Base-by-base conservation (phyloP, 2,113 vertebrate genomes). In the Labrus mixtus region DNA sequence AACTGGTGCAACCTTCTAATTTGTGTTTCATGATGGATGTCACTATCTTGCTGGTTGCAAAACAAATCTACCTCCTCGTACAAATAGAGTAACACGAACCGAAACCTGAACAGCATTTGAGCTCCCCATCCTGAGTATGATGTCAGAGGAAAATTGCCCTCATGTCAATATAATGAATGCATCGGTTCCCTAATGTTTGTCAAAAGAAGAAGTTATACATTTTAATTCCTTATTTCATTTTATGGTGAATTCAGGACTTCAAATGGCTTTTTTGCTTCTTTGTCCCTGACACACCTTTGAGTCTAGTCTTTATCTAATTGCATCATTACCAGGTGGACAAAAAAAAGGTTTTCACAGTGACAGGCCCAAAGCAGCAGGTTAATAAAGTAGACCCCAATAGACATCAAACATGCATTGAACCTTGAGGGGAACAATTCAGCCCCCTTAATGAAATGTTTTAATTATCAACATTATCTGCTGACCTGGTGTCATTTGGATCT, bases 381-480 rank as follows among this genome's bases (percentile, higher is more conserved):
- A 91, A 90, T 88, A 90, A 87, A 86, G 61, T 25, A 46, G 53
- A 83, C 29, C 73, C 75, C 62, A 58, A 57, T 39, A 75, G 81
- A 81, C 78, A 73, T 69, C 73, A 73, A 74, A 67, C 45, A 68
- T 61, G 64, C 66, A 82, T 66, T 78, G 69, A 86, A 87, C 33
- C 89, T 73, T 68, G 63, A 63, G 74, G 74, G 65, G 77, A 76
- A 68, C 70, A 64, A 82, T 62, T 73, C 57, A 53, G 20, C 20
- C 51, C 51, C 23, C 73, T 56, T 70, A 74, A 86, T 84, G 73
- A 81, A 88, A 78, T 61, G 72, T 62, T 85, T 75, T 88, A 86
- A 89, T 90, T 82, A 79, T 87, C 80, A 36, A 48, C 71, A 84
- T 87, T 74, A 84, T 78, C 81, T 63, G 36, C 48, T 74, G 66